These are phyloP conservation scores for Oncorhynchus nerka DNA, from an alignment of 2,113 vertebrate genomes.

Conservation along the genomic window DNA sequence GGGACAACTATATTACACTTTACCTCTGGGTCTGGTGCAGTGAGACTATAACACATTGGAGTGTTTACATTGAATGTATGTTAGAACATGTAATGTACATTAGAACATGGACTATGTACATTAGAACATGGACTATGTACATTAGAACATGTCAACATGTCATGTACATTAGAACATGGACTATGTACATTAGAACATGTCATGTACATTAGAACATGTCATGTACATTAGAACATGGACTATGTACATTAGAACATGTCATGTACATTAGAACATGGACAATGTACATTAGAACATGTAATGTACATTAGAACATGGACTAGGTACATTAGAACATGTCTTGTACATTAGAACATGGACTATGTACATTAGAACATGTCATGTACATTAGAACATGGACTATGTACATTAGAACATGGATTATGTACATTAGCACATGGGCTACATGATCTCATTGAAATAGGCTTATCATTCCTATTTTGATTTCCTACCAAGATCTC, in stretches of 20 bases:
- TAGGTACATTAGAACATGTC: no score
- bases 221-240: no score
- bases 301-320: no score
- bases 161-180: background rate
- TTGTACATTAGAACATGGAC: background rate
- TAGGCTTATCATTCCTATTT: no score
- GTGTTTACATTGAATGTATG: background rate
- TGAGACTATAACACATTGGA: background rate
- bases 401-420: no score
- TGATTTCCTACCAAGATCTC: no score
- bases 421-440: background rate
- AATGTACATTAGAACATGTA: background rate
- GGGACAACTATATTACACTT: background rate
- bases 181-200: background rate
- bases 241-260: background rate
- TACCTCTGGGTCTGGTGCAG: background rate
- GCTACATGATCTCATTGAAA: no score
- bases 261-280: background rate
- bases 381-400: background rate
- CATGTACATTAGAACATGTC: no score
- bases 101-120: no score
- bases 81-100: no score
- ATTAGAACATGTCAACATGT: no score
- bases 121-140: background rate
- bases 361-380: background rate